These are phyloP conservation scores for Ctenodactylus gundi DNA, from an alignment of 2,113 vertebrate species.

Conservation along the genomic window DNA sequence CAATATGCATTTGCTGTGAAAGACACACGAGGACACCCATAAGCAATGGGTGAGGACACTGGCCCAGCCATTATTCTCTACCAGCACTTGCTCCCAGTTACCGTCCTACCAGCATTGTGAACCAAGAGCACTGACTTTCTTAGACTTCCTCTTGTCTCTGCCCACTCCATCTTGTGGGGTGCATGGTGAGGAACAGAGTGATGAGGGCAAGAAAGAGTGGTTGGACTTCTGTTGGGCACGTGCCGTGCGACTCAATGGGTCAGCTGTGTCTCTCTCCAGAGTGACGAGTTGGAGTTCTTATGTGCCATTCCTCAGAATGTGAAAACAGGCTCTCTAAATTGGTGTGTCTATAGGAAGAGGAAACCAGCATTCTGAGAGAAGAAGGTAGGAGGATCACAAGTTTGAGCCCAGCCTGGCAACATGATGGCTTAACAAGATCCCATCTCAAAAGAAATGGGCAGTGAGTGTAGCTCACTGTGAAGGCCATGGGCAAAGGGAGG, in stretches of 20 bases:
- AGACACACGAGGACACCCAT: neutral
- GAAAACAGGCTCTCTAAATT: neutral
- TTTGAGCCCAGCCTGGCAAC: too few relatives aligned
- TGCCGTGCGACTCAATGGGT: neutral
- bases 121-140: neutral
- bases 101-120: neutral
- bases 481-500: too few relatives aligned
- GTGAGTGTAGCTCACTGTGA: too few relatives aligned
- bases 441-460: too few relatives aligned
- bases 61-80: too few relatives aligned
- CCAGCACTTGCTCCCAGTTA: neutral
- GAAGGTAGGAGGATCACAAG: too few relatives aligned
- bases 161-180: neutral
- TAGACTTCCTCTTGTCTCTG: neutral
- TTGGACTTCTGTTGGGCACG: neutral
- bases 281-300: neutral
- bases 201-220: neutral
- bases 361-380: too few relatives aligned
- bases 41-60: neutral
- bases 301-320: neutral
- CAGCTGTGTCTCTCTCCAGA: neutral
- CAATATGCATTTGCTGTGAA: neutral
- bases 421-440: too few relatives aligned
- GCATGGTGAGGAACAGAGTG: fast-evolving
- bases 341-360: neutral